Evolutionary conservation across 2,797 vertebrate species (phyloP), one percentile per base, ranked within the genome.

Genomic region (Sebastes itinus): DNA sequence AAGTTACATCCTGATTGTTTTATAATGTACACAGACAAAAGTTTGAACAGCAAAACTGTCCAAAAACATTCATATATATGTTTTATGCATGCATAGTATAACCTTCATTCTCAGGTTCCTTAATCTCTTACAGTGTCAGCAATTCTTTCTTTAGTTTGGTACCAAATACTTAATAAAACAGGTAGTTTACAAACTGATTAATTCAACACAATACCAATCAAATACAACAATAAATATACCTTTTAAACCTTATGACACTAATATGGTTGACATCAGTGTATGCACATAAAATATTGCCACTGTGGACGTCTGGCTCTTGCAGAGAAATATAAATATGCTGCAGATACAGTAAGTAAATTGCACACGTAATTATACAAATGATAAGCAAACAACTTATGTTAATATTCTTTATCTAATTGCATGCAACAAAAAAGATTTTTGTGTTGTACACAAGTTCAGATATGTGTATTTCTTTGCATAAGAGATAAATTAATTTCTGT

Each of bases 401-500:
- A 13, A 25, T 25, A 38, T 25, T 23, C 10, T 56, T 25, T 0
- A 14, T 13, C 23, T 13, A 6, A 1, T 25, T 25, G 22, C 55
- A 13, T 13, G 22, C 55, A 56, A 14, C 5, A 25, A 6, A 0
- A 5, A 56, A 4, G 1, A 6, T 0, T 14, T 0, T 6, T 25
- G 55, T 56, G 0, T 56, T 22, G 0, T 23, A 55, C 52, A 55
- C 52, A 22, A 55, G 22, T 5, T 55, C n/a, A 55, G n/a, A 55
- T 23, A 23, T 22, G n/a, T 55, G 49, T 54, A 10, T 22, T n/a
- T 7, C 9, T 52, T 35, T 35, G 35, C 30, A 11, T 1, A 38
- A 46, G 42, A 46, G 42, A 46, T 46, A 46, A 46, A 46, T 46
- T 0, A 18, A 46, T 46, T 6, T 46, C 42, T 46, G 42, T 46